phyloP scores from a whole-genome alignment of 2,113 vertebrate species.

The Ceuthmochares aereus region DNA sequence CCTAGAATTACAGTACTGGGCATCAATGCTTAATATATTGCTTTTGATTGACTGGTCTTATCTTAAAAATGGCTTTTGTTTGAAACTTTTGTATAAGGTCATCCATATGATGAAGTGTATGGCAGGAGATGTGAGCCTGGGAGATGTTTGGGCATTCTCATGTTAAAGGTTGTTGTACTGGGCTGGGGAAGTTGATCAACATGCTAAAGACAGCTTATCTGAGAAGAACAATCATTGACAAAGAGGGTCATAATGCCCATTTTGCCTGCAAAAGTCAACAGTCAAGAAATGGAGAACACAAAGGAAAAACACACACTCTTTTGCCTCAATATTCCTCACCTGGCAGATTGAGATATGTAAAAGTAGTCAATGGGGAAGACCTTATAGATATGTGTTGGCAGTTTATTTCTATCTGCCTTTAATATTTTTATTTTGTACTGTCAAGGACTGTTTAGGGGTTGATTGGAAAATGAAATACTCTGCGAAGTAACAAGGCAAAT shows the following conservation, averaged over 20 bases:
- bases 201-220: background rate
- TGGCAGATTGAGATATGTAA: background rate
- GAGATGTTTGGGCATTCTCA: background rate
- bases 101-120: background rate
- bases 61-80: background rate
- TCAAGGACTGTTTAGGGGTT: background rate
- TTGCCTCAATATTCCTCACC: background rate
- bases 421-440: background rate
- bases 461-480: background rate
- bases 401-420: background rate
- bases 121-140: background rate
- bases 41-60: background rate
- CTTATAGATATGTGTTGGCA: too few relatives aligned
- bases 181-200: background rate
- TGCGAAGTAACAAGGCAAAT: background rate
- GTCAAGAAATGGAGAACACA: background rate
- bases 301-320: background rate
- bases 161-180: fast-evolving
- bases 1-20: background rate
- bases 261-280: background rate
- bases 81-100: background rate
- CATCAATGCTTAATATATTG: background rate
- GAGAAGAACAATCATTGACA: background rate
- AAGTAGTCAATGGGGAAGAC: too few relatives aligned
- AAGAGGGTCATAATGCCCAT: fast-evolving